Evolutionary conservation across 2,797 vertebrate species (phyloP), one percentile per base, ranked within the genome.

Genomic region (Decapterus maruadsi): DNA sequence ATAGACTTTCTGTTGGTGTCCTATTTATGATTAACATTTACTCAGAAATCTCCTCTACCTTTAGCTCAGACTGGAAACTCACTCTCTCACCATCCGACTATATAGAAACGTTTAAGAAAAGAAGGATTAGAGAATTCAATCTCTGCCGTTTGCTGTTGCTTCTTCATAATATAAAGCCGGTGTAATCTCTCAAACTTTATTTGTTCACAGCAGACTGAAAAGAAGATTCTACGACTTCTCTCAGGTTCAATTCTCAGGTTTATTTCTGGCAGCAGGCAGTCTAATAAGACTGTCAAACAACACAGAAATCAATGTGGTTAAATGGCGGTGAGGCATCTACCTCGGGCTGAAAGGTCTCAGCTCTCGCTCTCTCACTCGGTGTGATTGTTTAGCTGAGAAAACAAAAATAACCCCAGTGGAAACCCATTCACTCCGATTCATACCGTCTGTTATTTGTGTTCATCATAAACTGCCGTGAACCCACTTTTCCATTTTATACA

Each of bases 211-310:
- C 48, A 77, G 58, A 59, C 56, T 50, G 56, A 78, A 77, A 76
- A 71, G 29, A 51, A 71, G 40, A 64, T 55, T 72, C 45, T 17
- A 3, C 2, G 4, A 50, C 61, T 75, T 77, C 31, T 58, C 46
- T 58, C n/a, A 26, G 69, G 43, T 78, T 80, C 43, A 73, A n/a
- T 68, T 57, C 55, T 77, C 63, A 31, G 82, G 55, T 82, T 80
- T 43, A 69, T 80, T 84, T 78, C 73, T 81, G 65, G 62, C 72
- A 68, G 58, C 58, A 63, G 68, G 42, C 56, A 31, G 67, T 69
- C 74, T 81, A 80, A 86, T 80, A 87, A 84, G 34, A 20, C 70
- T 85, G 81, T 78, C 83, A 86, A 86, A 82, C 73, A 74, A 83
- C 69, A 84, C 67, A 75, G 51, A 77, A 79, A 81, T 87, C 81